Evolutionary conservation across 2,888 invertebrate genomes (phyloP).

Genomic region (Brachypterus glaber): DNA sequence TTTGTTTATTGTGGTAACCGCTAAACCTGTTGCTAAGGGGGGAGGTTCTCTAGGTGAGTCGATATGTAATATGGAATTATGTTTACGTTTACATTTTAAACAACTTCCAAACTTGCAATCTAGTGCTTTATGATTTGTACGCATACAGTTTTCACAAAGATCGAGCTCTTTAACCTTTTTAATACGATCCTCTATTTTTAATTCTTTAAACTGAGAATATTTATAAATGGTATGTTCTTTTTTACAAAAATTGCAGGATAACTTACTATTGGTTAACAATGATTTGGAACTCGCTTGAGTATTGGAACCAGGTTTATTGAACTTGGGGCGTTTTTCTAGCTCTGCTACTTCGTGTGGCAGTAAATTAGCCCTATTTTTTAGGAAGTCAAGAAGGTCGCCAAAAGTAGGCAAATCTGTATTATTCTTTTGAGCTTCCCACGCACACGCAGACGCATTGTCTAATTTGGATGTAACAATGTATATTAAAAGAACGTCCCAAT

Average conservation of each 20-base stretch:
- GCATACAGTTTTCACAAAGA: background rate
- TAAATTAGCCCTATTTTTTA: background rate
- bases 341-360: background rate
- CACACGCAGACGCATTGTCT: background rate
- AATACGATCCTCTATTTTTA: background rate
- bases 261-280: background rate
- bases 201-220: background rate
- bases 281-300: no score
- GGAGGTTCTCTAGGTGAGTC: background rate
- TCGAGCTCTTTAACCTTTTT: background rate
- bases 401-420: no score
- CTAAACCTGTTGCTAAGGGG: background rate
- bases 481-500: slow-evolving; percentile 1
- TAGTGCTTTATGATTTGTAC: background rate
- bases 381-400: background rate
- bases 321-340: background rate
- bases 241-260: slow-evolving; percentile 1
- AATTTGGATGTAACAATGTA: slow-evolving; percentile 1
- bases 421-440: no score
- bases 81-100: background rate
- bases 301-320: no score
- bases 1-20: background rate
- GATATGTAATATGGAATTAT: slow-evolving; percentile 1
- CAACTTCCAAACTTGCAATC: background rate
- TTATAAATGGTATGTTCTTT: background rate